Percentiles rank a stretch among this genome's conserved stretches.
phyloP scores from a whole-genome alignment of 2,113 vertebrate genomes.

The Fregata magnificens region DNA sequence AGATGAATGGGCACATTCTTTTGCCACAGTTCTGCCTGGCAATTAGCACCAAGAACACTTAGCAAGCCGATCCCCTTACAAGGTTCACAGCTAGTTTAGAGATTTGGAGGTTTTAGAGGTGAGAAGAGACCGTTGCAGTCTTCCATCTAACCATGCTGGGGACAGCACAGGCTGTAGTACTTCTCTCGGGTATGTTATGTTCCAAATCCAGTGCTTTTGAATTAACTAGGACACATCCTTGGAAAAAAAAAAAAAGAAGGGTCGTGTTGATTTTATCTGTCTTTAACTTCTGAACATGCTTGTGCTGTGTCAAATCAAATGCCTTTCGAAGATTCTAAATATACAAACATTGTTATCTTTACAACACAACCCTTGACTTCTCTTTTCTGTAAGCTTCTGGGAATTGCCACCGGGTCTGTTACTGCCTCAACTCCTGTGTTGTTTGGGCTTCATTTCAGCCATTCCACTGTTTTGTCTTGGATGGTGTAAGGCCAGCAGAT shows the following conservation, averaged over 20 bases:
- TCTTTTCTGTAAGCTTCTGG: background rate
- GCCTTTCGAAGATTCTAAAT: background rate
- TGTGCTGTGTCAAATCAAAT: background rate
- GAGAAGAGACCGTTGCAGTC: background rate
- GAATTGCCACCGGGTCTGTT: background rate
- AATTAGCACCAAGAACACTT: background rate
- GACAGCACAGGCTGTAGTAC: background rate
- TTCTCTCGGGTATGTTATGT: background rate
- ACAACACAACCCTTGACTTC: background rate
- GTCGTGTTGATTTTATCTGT: background rate
- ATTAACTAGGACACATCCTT: background rate
- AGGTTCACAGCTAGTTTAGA: background rate
- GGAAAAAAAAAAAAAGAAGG: background rate
- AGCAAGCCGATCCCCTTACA: background rate
- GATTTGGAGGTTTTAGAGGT: background rate
- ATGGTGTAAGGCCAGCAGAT: accelerated
- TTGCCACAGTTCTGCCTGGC: background rate
- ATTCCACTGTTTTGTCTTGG: background rate
- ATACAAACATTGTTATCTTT: background rate
- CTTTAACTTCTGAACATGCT: background rate
- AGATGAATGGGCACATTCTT: background rate
- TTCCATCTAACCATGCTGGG: background rate
- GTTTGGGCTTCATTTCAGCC: background rate
- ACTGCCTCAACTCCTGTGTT: background rate
- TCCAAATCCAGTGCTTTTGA: background rate